Percentiles rank a stretch among this genome's conserved stretches.
These are phyloP conservation scores for Seriola rivoliana DNA, from an alignment of 2,113 vertebrate species.

Conservation along the genomic window DNA sequence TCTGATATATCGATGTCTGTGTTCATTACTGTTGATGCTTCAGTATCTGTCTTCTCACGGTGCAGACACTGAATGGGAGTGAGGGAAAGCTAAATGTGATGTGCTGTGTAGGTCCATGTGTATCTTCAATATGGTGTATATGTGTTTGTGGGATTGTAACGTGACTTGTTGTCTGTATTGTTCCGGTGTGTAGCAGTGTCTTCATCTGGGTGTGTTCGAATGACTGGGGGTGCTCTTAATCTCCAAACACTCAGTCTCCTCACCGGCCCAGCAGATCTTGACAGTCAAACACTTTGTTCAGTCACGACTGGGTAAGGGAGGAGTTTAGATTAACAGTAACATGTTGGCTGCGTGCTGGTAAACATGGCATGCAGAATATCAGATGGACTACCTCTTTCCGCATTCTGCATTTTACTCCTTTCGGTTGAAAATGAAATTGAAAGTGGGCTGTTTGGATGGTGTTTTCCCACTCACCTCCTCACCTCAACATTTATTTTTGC, in stretches of 20 bases:
- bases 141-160: conserved; percentile 29
- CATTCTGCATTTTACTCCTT: not conserved
- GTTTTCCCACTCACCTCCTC: not conserved
- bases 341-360: conserved; percentile 5
- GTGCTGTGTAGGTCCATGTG: conserved; percentile 37
- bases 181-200: not conserved
- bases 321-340: conserved; percentile 9
- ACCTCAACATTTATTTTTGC: not conserved
- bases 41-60: conserved; percentile 65
- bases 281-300: conserved; percentile 17
- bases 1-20: conserved; percentile 81
- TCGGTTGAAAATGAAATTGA: conserved; percentile 1
- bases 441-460: not conserved
- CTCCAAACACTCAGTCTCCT: not conserved
- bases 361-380: conserved; percentile 9
- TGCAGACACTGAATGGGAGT: conserved; percentile 56
- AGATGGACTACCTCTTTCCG: not conserved
- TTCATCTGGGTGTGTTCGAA: conserved; percentile 24
- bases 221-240: conserved; percentile 24
- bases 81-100: conserved; percentile 45
- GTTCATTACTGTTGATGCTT: conserved; percentile 83
- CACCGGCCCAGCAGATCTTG: conserved; percentile 12
- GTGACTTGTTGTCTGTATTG: conserved; percentile 14
- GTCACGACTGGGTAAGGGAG: not conserved
- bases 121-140: conserved; percentile 22